A percentile compares a stretch with the other conserved stretches of the same genome.
phyloP scores from a whole-genome alignment of 2,888 invertebrate species.

The Polydrusus tereticollis region DNA sequence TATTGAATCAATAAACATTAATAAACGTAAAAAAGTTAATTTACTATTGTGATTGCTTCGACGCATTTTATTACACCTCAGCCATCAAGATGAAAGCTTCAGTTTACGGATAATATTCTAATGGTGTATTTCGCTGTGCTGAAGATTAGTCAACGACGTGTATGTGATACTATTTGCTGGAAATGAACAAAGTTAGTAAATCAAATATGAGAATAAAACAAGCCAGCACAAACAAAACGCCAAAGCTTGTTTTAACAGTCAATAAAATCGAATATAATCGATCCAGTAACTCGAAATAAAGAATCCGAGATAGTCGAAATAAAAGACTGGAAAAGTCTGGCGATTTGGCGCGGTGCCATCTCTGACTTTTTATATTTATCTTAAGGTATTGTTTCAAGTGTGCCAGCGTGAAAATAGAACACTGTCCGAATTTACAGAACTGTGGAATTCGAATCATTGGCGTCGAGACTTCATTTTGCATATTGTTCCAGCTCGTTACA shows the following conservation, averaged over 20 bases:
- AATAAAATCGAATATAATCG: slow-evolving; percentile 8
- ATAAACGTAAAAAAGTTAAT: no score
- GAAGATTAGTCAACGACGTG: no score
- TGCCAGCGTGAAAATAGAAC: slow-evolving; percentile 51
- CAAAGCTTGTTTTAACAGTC: slow-evolving; percentile 5
- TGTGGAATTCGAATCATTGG: slow-evolving; percentile 44
- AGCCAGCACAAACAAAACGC: background rate
- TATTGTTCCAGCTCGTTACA: no score
- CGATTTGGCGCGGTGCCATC: slow-evolving; percentile 46
- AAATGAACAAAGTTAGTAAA: no score
- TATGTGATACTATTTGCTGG: no score
- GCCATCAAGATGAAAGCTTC: no score
- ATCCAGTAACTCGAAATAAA: background rate
- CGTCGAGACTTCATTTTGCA: slow-evolving; percentile 21
- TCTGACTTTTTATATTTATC: slow-evolving; percentile 49
- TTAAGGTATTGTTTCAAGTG: slow-evolving; percentile 52
- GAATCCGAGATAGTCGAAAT: slow-evolving; percentile 33
- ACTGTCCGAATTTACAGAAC: slow-evolving; percentile 48
- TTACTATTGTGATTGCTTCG: no score
- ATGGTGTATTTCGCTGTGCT: no score
- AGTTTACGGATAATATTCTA: no score
- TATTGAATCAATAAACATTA: no score
- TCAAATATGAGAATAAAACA: background rate
- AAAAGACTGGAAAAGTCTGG: slow-evolving; percentile 44
- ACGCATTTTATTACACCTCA: no score